These are phyloP conservation scores for Zoanthus gigantus DNA, from an alignment of 92 coral and sea anemone genomes.

Conservation along the genomic window DNA sequence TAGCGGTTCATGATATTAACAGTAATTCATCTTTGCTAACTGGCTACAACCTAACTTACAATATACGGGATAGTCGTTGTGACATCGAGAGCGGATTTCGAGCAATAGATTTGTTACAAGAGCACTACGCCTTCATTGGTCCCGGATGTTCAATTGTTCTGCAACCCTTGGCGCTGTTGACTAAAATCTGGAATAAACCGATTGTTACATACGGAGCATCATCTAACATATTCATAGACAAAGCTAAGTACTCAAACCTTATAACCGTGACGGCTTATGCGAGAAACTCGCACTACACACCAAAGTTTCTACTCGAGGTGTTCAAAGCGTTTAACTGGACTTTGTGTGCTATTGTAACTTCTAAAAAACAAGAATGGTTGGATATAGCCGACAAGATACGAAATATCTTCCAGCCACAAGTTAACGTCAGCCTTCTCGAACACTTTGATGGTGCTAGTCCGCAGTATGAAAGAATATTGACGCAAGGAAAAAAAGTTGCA, in stretches of 20 bases:
- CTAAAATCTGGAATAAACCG: constrained; percentile 82
- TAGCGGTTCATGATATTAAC: constrained; percentile 68
- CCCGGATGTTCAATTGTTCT: constrained; percentile 78
- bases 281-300: constrained; percentile 67
- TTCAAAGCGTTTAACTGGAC: constrained; percentile 79
- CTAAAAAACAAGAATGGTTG: constrained; percentile 79
- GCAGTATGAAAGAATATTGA: constrained; percentile 51
- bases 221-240: constrained; percentile 70
- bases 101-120: constrained; percentile 62
- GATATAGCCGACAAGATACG: constrained; percentile 69
- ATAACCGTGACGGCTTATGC: constrained; percentile 83
- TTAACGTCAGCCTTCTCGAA: constrained; percentile 65
- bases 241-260: constrained; percentile 61
- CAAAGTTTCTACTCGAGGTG: constrained; percentile 57
- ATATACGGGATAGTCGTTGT: constrained; percentile 75
- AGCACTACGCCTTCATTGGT: constrained; percentile 68
- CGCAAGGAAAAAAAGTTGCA: constrained; percentile 58
- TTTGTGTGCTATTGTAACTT: constrained; percentile 72
- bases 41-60: constrained; percentile 68
- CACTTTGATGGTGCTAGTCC: constrained; percentile 59
- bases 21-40: constrained; percentile 55
- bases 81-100: constrained; percentile 72
- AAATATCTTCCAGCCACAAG: constrained; percentile 20
- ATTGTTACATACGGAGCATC: constrained; percentile 81
- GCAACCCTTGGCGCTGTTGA: constrained; percentile 72